Evolutionary conservation across 2,888 invertebrate species (phyloP).

Genomic region (Psylliodes chrysocephalus): DNA sequence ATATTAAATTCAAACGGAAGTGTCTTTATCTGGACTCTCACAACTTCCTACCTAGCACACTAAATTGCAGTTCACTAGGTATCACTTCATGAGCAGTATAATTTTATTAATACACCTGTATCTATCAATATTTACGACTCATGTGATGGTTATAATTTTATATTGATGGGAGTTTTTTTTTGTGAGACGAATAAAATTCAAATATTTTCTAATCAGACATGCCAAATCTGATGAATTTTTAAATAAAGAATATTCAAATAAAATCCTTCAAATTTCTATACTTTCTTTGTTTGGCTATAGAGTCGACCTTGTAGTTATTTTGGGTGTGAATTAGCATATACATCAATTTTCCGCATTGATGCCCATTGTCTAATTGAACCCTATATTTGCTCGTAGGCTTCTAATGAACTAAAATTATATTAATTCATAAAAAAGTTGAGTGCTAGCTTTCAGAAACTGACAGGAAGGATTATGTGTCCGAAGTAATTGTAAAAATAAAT

Average conservation of each 20-base stretch:
- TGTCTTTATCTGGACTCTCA: too few species aligned
- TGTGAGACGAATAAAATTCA: too few species aligned
- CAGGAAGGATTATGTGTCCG: not conserved
- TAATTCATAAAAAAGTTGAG: not conserved
- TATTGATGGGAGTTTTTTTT: too few species aligned
- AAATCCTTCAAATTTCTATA: not conserved
- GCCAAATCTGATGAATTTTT: too few species aligned
- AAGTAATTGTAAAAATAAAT: constrained; percentile 1
- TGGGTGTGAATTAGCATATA: not conserved
- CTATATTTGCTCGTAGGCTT: not conserved
- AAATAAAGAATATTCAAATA: not conserved
- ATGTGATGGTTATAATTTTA: too few species aligned
- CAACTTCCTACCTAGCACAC: too few species aligned
- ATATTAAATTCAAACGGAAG: too few species aligned
- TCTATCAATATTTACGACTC: too few species aligned
- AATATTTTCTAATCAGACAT: too few species aligned
- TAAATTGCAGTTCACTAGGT: too few species aligned
- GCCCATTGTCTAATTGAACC: constrained; percentile 1
- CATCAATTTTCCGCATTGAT: not conserved
- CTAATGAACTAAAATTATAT: not conserved
- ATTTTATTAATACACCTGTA: too few species aligned
- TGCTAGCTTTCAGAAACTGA: not conserved
- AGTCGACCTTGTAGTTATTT: not conserved
- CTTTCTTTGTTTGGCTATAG: not conserved
- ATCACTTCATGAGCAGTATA: too few species aligned